Evolutionary conservation across 2,888 invertebrate genomes (phyloP).

Genomic region (Amphipoea lucens): DNA sequence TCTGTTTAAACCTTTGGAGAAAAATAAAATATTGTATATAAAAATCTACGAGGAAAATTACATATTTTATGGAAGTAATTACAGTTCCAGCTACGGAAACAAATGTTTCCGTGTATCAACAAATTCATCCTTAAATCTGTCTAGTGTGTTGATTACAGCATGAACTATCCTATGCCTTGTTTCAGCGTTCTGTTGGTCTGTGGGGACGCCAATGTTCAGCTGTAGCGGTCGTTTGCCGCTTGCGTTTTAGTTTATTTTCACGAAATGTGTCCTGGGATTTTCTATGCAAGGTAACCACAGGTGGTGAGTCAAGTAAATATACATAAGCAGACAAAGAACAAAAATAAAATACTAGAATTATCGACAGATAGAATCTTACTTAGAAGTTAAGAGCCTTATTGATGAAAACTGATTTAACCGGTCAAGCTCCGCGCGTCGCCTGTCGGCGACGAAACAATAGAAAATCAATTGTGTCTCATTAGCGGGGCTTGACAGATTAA

Average conservation of each 20-base stretch:
- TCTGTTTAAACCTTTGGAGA: too few relatives aligned
- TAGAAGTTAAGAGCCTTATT: neutral
- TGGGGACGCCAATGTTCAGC: conserved; percentile 17
- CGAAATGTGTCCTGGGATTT: conserved; percentile 10
- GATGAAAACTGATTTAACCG: neutral
- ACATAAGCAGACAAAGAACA: neutral
- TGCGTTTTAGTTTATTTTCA: conserved; percentile 27
- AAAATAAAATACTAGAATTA: neutral
- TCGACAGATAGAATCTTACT: too few relatives aligned
- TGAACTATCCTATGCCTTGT: conserved; percentile 10
- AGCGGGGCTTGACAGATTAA: too few relatives aligned
- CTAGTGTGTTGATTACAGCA: conserved; percentile 12
- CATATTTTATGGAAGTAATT: neutral
- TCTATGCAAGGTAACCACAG: neutral
- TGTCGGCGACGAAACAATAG: too few relatives aligned
- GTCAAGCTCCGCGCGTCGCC: too few relatives aligned
- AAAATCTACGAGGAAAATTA: neutral
- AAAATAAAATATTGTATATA: neutral
- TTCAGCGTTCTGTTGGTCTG: conserved; percentile 12
- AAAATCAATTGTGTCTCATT: too few relatives aligned
- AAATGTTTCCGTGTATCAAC: neutral
- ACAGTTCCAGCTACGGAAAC: neutral
- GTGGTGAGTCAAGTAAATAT: neutral
- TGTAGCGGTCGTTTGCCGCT: conserved; percentile 24
- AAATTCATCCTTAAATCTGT: conserved; percentile 1